Conservation (phyloP, 2,888 invertebrate genomes). For the Trichopoda pennipes region DNA sequence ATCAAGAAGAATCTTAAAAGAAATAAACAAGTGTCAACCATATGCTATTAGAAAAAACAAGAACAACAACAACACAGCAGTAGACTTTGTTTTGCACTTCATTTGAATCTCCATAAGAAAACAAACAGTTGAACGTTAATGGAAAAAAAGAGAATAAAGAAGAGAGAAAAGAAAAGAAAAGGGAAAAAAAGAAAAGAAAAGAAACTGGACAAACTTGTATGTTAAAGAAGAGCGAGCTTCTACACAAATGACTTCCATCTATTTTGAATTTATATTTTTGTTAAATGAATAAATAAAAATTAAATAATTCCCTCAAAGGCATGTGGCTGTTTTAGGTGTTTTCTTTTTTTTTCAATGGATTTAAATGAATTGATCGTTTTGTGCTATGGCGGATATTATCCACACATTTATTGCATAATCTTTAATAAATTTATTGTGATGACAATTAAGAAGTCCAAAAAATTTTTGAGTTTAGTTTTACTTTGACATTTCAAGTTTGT, state of each 20-base stretch:
- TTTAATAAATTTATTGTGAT: not conserved
- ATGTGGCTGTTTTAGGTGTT: not conserved
- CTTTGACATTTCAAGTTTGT: constrained; percentile 12
- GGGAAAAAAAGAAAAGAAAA: constrained; percentile 4
- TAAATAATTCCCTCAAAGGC: constrained; percentile 10
- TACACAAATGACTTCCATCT: constrained; percentile 32
- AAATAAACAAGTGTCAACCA: constrained; percentile 24
- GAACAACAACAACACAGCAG: no score
- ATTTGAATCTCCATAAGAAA: constrained; percentile 13
- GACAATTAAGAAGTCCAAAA: not conserved
- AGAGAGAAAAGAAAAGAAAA: not conserved
- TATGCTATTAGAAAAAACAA: not conserved
- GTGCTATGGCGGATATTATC: constrained; percentile 7
- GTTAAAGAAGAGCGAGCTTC: constrained; percentile 56
- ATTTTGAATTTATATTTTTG: constrained; percentile 1
- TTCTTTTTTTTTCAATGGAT: constrained; percentile 11
- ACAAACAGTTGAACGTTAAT: not conserved
- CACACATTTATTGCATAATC: not conserved
- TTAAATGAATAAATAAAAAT: not conserved
- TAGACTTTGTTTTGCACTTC: constrained; percentile 3
- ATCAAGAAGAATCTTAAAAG: constrained; percentile 15
- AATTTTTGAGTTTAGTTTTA: not conserved
- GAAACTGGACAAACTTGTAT: constrained; percentile 56
- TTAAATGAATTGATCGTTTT: not conserved
- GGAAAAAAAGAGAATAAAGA: constrained; percentile 11